Evolutionary conservation across 1,140 invertebrate genomes (phyloP), one percentile per base, ranked within the genome.

Genomic region (Drosophila tsacasi): DNA sequence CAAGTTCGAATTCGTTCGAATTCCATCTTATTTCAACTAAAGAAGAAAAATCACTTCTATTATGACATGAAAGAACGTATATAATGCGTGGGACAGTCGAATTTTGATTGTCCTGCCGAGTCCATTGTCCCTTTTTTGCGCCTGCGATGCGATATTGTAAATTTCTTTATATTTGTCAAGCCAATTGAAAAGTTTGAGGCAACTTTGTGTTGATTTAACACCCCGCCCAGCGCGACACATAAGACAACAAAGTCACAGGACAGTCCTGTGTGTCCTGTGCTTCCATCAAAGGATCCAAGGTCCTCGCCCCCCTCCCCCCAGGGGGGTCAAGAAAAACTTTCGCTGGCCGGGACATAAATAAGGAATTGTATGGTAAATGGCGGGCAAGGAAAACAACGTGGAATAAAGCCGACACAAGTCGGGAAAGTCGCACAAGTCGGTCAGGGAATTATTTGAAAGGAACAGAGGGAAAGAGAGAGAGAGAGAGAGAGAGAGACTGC

Each of bases 161-260:
- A 86, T 87, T 86, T 79, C 71, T 73, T 86, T 87, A 71, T 87
- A 86, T 86, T 86, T 86, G 83, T 87, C 83, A 86, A 86, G 71
- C 83, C 83, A 86, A 86, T 86, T 86, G 83, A 87, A 86, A 86
- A 87, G 83, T 83, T 78, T 83, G 67, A 46, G 50, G 62, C 64
- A 86, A 87, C 83, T 87, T 87, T 86, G 64, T 87, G 80, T 86
- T 87, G 83, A 86, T 83, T 86, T 80, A 86, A 87, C 83, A 85
- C 82, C 64, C 76, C 73, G 52, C 57, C 55, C 15, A 30, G 15
- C 0, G 27, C 27, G 46, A 55, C 30, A 61, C 37, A 72, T 23
- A 78, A 47, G 66, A 63, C 75, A 71, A 78, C 58, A 72, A 79
- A 79, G 75, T 79, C 75, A 47, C 39, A 52, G 58, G 25, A 17